Base-by-base conservation (phyloP, 2,113 vertebrate species). In the Daphoenositta chrysoptera region DNA sequence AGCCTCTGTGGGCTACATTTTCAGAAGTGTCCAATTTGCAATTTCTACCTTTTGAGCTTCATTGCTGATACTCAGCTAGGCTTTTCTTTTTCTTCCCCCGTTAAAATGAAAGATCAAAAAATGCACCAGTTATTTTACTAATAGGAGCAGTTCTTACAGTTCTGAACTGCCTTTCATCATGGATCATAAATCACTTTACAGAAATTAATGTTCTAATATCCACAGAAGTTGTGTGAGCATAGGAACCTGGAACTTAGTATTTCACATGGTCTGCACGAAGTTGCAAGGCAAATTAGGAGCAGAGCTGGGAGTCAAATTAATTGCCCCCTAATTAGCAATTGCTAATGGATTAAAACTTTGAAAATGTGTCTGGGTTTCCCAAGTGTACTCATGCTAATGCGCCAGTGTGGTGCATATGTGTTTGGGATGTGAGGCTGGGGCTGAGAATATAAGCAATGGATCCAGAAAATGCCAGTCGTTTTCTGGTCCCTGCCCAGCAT, bases 41-140 rank as follows among this genome's bases (percentile, higher is more conserved):
- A 4, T 84, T 77, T 64, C 80, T 95, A 89, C 80, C 80, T 94
- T 93, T 93, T 70, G 60, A 92, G 83, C 48, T 77, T 96, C 77
- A 31, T 71, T 87, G 96, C 82, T 69, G 42, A 18, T 64, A 85
- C 37, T 82, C 40, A 39, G 53, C 19, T 66, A 26, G 47, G 33
- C 28, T 93, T 72, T 79, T 83, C 45, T 61, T 91, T 60, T 57
- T 47, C 10, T 6, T 33, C 10, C 13, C 14, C 78, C 27, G 23
- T 44, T 56, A 64, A 54, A 85, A 88, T 83, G 79, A 68, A 95
- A 89, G 93, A 95, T 94, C 90, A 95, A 95, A 96, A 95, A 94
- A 54, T 24, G 58, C 48, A 78, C 56, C 54, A 60, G 83, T 93
- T 96, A 87, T 71, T 95, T 96, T 97, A 79, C 90, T 95, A 90